Evolutionary conservation across 2,888 invertebrate species (phyloP), one percentile per base, ranked within the genome.

Genomic region (Rhagonycha lutea): DNA sequence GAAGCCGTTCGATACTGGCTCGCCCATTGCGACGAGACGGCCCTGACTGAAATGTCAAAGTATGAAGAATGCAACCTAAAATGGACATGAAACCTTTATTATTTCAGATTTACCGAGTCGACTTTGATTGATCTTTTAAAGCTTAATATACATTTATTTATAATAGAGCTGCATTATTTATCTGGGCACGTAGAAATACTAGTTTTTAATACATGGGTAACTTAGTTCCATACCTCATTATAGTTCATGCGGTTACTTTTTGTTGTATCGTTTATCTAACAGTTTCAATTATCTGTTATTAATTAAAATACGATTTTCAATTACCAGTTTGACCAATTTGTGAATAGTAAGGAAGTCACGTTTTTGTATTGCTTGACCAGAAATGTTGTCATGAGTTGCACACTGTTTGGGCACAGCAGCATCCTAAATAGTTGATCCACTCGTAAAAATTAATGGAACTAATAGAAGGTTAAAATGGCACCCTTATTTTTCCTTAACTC

Each of bases 51-150:
- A 70, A 70, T 69, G 69, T 70, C 69, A 47, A 74, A 70, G 74
- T 70, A 60, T 70, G 67, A 74, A 74, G 74, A 74, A 74, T 74
- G 74, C 29, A 23, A 47, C 74, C 74, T 74, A 74, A 74, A 74
- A 74, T 74, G 74, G 74, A 70, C 67, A 70, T 70, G 47, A 70
- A 69, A 67, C 73, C 70, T 74, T 74, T 74, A 65, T 74, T 67
- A 74, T 74, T 74, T 65, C 70, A 74, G 65, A 74, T 74, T 74
- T 74, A 74, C 65, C 70, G 70, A 74, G 69, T 67, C 70, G 67
- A 60, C 68, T 61, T 72, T 72, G 72, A 72, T 72, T 72, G 61
- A 67, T 72, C 68, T 72, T 68, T 72, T 68, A 72, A 68, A 68
- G 68, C 61, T 68, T 65, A 14, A 26, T 60, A 68, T 68, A 68